phyloP scores from a whole-genome alignment of 2,113 vertebrate species.

The Xerus inauris region DNA sequence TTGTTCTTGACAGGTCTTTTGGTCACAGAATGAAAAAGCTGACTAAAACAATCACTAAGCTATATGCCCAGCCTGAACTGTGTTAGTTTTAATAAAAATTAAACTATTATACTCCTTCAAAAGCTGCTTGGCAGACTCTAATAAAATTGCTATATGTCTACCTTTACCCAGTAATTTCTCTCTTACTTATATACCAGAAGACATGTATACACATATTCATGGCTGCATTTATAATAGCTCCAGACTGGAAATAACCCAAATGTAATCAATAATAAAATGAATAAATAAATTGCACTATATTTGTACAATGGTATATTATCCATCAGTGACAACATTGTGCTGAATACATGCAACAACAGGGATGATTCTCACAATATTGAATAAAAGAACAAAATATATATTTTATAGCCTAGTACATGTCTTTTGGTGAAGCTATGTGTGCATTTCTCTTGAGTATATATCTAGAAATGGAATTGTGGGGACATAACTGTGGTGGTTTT shows the following conservation, averaged over 20 bases:
- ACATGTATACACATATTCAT: not conserved
- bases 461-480: not conserved
- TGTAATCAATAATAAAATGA: not conserved
- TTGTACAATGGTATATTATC: not conserved
- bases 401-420: not conserved
- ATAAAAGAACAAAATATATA: not conserved
- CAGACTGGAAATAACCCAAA: not conserved
- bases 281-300: not conserved
- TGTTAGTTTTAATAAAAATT: constrained; percentile 44
- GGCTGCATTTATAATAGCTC: not conserved
- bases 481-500: not conserved
- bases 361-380: not conserved
- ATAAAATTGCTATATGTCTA: not conserved
- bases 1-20: too few species aligned
- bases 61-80: not conserved
- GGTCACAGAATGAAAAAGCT: too few species aligned
- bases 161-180: not conserved
- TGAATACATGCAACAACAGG: not conserved
- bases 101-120: not conserved
- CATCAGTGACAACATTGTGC: not conserved
- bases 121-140: constrained; percentile 25
- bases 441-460: not conserved
- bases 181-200: not conserved
- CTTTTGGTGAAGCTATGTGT: not conserved
- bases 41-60: too few species aligned